Evolutionary conservation across 2,113 vertebrate species (phyloP).

Genomic region (Tychaedon coryphoeus): DNA sequence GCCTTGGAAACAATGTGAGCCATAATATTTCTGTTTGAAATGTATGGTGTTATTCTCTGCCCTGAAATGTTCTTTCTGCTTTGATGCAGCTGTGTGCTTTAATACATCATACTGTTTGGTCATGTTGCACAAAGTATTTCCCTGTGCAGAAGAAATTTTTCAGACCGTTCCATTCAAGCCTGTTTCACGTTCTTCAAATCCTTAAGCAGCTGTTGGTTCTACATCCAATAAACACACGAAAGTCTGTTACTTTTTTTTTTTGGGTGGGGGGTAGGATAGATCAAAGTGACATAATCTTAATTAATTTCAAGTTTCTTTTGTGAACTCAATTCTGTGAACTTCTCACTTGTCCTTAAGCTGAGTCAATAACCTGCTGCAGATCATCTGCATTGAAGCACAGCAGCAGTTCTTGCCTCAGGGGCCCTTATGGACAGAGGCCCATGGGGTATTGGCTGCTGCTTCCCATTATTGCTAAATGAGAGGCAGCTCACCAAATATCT

Average conservation of each 20-base stretch:
- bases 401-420: slow-evolving; percentile 39
- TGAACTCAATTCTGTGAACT: background rate
- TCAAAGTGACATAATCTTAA: background rate
- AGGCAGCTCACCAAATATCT: background rate
- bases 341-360: background rate
- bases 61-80: background rate
- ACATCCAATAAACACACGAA: background rate
- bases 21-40: background rate
- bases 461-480: background rate
- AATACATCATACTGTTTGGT: background rate
- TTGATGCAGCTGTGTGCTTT: background rate
- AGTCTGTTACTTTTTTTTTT: background rate
- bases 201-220: background rate
- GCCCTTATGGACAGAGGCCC: background rate
- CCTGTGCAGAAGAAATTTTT: background rate
- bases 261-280: background rate
- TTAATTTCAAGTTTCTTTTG: background rate
- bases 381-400: background rate
- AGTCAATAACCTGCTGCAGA: background rate
- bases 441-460: background rate
- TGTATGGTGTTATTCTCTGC: background rate
- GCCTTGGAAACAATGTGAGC: background rate
- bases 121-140: background rate
- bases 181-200: background rate
- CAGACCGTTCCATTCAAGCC: background rate